Conservation (phyloP, 2,797 vertebrate genomes). For the Hirundo rustica region DNA sequence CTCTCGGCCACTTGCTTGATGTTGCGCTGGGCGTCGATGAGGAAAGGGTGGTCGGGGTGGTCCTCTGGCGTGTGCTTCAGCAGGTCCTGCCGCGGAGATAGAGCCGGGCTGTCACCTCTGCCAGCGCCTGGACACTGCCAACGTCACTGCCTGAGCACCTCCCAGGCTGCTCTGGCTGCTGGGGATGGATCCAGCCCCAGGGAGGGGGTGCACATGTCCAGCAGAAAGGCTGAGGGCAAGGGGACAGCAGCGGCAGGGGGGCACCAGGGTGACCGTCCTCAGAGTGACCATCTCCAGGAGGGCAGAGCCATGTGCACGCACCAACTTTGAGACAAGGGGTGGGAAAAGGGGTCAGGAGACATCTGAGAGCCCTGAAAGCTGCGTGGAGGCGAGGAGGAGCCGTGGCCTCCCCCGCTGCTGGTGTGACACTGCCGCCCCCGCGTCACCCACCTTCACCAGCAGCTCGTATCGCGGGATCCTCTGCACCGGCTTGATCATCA, state of each 20-base stretch:
- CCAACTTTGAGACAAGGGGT: not conserved
- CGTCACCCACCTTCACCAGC: conserved; percentile 88
- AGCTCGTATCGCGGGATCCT: conserved; percentile 97
- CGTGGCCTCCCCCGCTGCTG: fast-evolving
- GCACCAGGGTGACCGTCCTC: not conserved
- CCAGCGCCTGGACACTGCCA: fast-evolving
- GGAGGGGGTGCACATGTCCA: not conserved
- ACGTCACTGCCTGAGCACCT: not conserved
- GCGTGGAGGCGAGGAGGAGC: fast-evolving
- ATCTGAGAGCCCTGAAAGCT: not conserved
- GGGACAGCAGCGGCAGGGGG: too few relatives aligned
- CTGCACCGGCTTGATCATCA: conserved; percentile 99
- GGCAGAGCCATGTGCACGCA: not conserved
- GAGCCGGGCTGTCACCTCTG: fast-evolving
- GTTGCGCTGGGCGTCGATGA: conserved; percentile 91
- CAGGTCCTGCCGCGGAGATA: conserved; percentile 80
- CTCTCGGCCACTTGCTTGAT: conserved; percentile 94
- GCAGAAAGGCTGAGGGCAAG: not conserved
- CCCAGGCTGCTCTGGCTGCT: fast-evolving
- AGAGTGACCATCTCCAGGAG: not conserved
- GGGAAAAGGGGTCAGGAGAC: not conserved
- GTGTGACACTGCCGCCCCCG: not conserved
- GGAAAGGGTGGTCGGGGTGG: conserved; percentile 89
- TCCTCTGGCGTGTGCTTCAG: conserved; percentile 95
- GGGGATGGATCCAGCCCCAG: not conserved